Percentiles rank a stretch among this genome's conserved stretches.
phyloP scores from a whole-genome alignment of 2,113 vertebrate genomes.

The Ptilorrhoa leucosticta region DNA sequence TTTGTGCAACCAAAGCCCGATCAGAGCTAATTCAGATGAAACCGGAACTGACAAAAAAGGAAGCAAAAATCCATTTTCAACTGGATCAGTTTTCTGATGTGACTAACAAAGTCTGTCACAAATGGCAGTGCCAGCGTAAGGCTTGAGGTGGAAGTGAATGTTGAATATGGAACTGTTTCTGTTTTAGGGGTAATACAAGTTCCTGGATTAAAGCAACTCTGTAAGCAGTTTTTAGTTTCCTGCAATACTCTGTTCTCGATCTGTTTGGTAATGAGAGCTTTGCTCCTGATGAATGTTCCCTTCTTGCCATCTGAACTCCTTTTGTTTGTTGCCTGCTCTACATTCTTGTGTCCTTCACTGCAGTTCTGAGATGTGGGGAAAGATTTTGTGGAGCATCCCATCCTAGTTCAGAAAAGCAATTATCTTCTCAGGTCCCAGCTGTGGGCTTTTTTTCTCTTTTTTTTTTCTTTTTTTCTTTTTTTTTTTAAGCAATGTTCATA shows the following conservation, averaged over 20 bases:
- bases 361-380: rapidly evolving
- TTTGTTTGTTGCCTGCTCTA: not conserved
- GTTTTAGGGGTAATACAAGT: not conserved
- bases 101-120: not conserved
- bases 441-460: not conserved
- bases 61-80: not conserved
- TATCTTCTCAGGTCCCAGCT: not conserved
- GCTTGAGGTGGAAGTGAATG: not conserved
- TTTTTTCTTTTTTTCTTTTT: not conserved
- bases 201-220: not conserved
- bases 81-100: not conserved
- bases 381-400: not conserved
- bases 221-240: not conserved
- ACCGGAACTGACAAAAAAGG: not conserved
- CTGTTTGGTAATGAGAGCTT: not conserved
- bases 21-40: not conserved
- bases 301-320: not conserved
- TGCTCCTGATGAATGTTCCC: not conserved
- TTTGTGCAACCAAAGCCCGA: not conserved
- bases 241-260: not conserved
- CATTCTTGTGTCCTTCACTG: not conserved
- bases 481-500: not conserved
- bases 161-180: not conserved
- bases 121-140: not conserved
- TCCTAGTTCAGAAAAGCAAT: not conserved